phyloP scores from a whole-genome alignment of 2,888 invertebrate genomes.

The Operophtera brumata region DNA sequence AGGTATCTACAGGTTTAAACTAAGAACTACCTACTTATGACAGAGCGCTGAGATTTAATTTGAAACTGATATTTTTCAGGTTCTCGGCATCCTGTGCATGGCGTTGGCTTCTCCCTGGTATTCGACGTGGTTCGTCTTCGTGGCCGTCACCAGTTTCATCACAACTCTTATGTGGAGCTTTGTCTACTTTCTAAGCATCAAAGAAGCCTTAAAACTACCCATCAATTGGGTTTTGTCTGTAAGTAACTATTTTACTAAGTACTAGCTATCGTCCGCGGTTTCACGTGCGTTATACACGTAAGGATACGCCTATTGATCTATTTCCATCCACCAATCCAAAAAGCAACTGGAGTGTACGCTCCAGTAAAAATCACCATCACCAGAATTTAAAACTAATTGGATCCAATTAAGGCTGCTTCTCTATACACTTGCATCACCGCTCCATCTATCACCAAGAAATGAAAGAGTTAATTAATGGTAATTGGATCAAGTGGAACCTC shows the following conservation, averaged over 20 bases:
- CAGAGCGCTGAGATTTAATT: neutral
- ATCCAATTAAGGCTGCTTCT: conserved; percentile 7
- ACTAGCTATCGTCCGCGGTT: no score
- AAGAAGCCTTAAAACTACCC: conserved; percentile 88
- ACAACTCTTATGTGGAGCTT: conserved; percentile 90
- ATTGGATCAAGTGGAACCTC: no score
- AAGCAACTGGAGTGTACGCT: neutral
- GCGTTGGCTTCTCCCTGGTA: conserved; percentile 86
- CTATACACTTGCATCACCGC: neutral
- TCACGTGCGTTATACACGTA: no score
- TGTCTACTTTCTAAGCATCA: conserved; percentile 89
- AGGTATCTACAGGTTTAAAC: no score
- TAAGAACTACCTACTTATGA: neutral
- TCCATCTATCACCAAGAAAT: neutral
- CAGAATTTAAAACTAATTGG: neutral
- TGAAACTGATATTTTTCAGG: conserved; percentile 73
- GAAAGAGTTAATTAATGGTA: neutral
- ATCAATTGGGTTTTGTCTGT: conserved; percentile 93
- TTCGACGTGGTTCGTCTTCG: conserved; percentile 92
- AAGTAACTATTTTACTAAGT: conserved; percentile 53
- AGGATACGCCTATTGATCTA: no score
- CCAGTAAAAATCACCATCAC: neutral
- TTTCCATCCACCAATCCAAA: no score
- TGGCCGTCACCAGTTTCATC: conserved; percentile 90
- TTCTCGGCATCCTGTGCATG: conserved; percentile 92